Percentiles rank a stretch among this genome's conserved stretches.
These are phyloP conservation scores for Camponotus pennsylvanicus DNA, from an alignment of 1,140 invertebrate genomes.

Conservation along the genomic window DNA sequence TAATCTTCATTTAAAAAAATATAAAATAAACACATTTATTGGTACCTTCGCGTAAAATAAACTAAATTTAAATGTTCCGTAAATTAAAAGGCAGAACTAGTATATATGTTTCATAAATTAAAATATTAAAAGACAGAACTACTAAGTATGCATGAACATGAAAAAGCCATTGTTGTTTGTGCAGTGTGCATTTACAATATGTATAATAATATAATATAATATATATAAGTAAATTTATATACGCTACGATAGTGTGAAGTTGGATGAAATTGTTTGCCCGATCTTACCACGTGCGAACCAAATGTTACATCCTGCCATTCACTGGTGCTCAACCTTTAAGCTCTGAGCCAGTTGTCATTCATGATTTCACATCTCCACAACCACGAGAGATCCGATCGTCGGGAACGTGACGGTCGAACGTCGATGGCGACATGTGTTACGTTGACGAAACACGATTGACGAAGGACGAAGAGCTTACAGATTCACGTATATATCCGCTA, in stretches of 20 bases:
- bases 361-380: not conserved
- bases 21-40: too few relatives aligned
- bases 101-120: not conserved
- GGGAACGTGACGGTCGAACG: conserved; percentile 1
- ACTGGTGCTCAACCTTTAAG: conserved; percentile 34
- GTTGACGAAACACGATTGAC: not conserved
- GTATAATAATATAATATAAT: too few relatives aligned
- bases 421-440: conserved; percentile 13
- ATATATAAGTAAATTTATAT: not conserved
- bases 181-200: too few relatives aligned
- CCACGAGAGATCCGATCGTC: not conserved
- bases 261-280: not conserved
- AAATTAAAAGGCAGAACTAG: not conserved
- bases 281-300: conserved; percentile 46
- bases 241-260: not conserved
- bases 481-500: not conserved
- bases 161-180: not conserved
- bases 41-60: too few relatives aligned
- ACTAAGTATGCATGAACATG: not conserved
- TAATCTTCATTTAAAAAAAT: not conserved
- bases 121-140: not conserved
- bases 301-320: conserved; percentile 40
- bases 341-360: conserved; percentile 38
- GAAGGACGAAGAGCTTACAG: not conserved
- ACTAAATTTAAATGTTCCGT: not conserved